A percentile compares a stretch with the other conserved stretches of the same genome.
phyloP scores from a whole-genome alignment of 2,797 vertebrate genomes.

The Oryzias sinensis region DNA sequence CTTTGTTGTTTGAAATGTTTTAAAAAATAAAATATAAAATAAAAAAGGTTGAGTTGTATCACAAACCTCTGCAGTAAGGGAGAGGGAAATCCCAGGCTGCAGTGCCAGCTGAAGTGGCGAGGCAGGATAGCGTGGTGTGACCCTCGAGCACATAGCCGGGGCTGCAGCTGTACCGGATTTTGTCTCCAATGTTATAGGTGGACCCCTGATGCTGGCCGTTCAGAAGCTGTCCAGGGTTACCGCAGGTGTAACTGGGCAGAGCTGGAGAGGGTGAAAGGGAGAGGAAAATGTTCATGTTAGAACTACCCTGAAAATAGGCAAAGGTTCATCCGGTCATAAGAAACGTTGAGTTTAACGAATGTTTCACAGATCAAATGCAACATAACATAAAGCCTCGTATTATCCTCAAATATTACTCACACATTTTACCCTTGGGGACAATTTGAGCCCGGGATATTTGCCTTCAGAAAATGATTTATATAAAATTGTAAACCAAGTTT shows the following conservation, averaged over 20 bases:
- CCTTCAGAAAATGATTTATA: no score
- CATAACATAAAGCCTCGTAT: no score
- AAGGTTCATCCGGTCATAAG: no score
- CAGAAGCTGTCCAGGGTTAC: slow-evolving; percentile 90
- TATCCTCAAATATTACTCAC: no score
- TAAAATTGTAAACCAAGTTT: no score
- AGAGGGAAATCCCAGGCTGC: slow-evolving; percentile 98
- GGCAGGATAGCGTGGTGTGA: slow-evolving; percentile 92
- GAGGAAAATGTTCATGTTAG: not conserved
- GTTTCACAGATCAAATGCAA: no score
- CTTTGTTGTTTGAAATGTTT: no score
- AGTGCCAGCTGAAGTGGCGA: slow-evolving; percentile 82
- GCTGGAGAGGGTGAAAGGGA: slow-evolving; percentile 69
- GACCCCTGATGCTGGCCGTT: slow-evolving; percentile 93
- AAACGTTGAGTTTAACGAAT: no score
- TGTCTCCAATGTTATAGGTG: slow-evolving; percentile 94
- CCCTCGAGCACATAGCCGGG: slow-evolving; percentile 92
- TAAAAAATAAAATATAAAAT: no score
- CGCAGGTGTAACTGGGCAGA: slow-evolving; percentile 94
- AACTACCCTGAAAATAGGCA: not conserved
- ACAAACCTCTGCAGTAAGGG: slow-evolving; percentile 93
- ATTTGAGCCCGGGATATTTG: no score
- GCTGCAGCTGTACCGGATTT: slow-evolving; percentile 95
- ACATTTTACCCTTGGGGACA: no score
- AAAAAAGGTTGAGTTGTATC: not conserved